Conservation (phyloP, 1,140 invertebrate species). For the Meloidogyne hapla region DNA sequence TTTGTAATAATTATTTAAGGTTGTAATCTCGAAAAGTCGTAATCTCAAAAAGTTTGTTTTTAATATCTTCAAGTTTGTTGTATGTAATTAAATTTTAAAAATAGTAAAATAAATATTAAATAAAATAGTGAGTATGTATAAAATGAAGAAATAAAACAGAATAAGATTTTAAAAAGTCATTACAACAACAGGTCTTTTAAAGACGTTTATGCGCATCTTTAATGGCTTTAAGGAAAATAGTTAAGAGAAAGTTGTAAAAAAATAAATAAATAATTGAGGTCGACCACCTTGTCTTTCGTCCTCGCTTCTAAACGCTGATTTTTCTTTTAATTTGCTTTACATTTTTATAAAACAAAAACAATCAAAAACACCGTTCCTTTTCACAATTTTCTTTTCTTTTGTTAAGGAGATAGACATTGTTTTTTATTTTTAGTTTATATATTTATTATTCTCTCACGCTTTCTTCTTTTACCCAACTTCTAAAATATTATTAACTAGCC, state of each 20-base stretch:
- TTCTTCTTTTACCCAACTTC: neutral
- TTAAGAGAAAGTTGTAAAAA: neutral
- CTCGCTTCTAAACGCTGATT: neutral
- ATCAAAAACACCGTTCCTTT: neutral
- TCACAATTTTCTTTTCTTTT: neutral
- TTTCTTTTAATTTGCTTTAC: neutral
- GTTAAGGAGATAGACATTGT: neutral
- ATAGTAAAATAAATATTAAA: too few relatives aligned
- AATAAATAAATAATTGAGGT: neutral
- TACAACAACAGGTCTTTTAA: too few relatives aligned
- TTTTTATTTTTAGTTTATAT: neutral
- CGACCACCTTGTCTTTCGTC: neutral
- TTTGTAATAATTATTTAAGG: too few relatives aligned
- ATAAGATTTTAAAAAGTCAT: too few relatives aligned
- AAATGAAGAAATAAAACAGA: too few relatives aligned
- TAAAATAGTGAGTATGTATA: too few relatives aligned
- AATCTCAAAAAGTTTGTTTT: too few relatives aligned
- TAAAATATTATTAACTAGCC: neutral
- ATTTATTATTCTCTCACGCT: slow-evolving; percentile 1
- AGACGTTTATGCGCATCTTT: too few relatives aligned
- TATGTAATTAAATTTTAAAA: too few relatives aligned
- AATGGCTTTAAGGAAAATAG: neutral
- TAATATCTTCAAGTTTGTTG: too few relatives aligned
- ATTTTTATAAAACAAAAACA: neutral
- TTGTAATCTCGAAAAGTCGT: too few relatives aligned